phyloP scores from a whole-genome alignment of 1,140 invertebrate genomes.

The Brachionus koreanus region DNA sequence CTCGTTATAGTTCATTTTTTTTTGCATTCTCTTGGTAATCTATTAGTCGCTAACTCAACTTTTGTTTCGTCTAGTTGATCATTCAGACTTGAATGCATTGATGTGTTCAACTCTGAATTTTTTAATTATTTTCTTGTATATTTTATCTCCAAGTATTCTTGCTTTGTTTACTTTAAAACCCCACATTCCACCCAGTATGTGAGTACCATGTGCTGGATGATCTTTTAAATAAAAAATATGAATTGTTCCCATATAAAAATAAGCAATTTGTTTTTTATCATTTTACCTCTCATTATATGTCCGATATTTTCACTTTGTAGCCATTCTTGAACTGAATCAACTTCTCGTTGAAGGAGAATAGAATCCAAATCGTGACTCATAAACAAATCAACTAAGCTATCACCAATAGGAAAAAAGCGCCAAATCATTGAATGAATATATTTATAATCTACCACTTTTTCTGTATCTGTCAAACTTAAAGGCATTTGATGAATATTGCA shows the following conservation, averaged over 20 bases:
- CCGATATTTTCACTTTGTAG: background rate
- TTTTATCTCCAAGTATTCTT: background rate
- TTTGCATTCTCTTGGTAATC: no score
- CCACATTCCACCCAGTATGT: conserved; percentile 42
- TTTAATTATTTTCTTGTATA: background rate
- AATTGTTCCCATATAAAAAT: no score
- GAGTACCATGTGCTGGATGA: background rate
- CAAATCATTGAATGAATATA: conserved; percentile 25
- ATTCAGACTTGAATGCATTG: no score
- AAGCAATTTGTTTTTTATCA: background rate
- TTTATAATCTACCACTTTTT: background rate
- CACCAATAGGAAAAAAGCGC: conserved; percentile 16
- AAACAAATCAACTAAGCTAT: background rate
- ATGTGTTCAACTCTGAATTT: no score
- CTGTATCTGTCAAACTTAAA: background rate
- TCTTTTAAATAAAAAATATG: background rate
- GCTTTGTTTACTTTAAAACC: background rate
- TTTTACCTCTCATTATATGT: background rate
- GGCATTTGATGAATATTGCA: background rate
- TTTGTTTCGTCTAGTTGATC: no score
- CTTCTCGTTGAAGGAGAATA: background rate
- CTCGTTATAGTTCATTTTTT: no score
- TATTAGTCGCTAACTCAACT: no score
- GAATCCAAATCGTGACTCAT: conserved; percentile 10
- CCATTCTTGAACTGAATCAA: conserved; percentile 31